Percentiles rank a stretch among this genome's conserved stretches.
Conservation (phyloP, 2,797 vertebrate species). For the Hippoglossus hippoglossus region DNA sequence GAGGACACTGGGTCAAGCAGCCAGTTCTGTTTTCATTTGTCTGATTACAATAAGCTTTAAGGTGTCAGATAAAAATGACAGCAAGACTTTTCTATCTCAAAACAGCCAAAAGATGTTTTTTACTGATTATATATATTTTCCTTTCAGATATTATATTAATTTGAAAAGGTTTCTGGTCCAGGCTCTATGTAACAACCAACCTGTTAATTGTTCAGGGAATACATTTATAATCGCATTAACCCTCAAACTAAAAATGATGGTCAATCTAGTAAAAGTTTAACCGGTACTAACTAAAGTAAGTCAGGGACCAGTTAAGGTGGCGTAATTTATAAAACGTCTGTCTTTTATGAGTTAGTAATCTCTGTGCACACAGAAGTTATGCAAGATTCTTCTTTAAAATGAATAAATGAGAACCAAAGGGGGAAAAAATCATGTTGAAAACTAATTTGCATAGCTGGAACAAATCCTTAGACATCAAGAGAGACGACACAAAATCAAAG, state of each 20-base stretch:
- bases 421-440: constrained; percentile 11
- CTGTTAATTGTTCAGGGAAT: no score
- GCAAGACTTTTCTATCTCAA: no score
- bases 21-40: no score
- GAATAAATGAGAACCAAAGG: background rate
- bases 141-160: no score
- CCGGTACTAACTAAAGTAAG: background rate
- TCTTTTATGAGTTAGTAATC: background rate
- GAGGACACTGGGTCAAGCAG: no score
- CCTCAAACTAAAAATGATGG: background rate
- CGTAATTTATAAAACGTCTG: background rate
- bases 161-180: no score
- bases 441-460: constrained; percentile 26
- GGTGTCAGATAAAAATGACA: no score
- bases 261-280: background rate
- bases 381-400: constrained; percentile 4
- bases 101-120: no score
- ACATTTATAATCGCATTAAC: no score
- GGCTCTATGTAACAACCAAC: no score
- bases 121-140: no score
- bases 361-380: background rate
- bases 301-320: background rate
- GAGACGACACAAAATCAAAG: constrained; percentile 41
- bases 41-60: no score
- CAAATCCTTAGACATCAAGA: constrained; percentile 27